Evolutionary conservation across 2,797 vertebrate species (phyloP).

Genomic region (Pyrocephalus nanus): DNA sequence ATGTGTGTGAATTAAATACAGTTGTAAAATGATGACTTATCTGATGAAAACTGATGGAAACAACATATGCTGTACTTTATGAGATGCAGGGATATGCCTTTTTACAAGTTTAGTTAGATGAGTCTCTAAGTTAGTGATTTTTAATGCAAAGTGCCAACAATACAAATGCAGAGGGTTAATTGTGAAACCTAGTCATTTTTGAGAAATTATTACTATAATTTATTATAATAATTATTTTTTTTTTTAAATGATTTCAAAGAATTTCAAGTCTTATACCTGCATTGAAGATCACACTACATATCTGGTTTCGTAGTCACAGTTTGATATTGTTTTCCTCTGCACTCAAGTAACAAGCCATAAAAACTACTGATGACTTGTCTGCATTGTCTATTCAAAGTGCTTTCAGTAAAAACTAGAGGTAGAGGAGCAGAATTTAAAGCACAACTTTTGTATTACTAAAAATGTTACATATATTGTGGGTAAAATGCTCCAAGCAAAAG

Average conservation of each 20-base stretch:
- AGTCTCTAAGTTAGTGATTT: not conserved
- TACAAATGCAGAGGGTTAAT: not conserved
- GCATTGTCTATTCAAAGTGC: not conserved
- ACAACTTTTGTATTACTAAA: not conserved
- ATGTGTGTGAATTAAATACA: not conserved
- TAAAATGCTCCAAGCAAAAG: not conserved
- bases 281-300: not conserved
- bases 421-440: not conserved
- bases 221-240: not conserved
- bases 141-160: not conserved
- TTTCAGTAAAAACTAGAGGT: not conserved
- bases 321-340: not conserved
- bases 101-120: not conserved
- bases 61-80: not conserved
- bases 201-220: not conserved
- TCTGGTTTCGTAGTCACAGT: not conserved
- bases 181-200: not conserved
- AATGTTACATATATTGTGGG: not conserved
- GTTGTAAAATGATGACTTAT: not conserved
- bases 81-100: not conserved
- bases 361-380: not conserved
- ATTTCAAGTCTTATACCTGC: not conserved
- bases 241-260: not conserved
- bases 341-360: not conserved
- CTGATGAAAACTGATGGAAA: not conserved